Base-by-base conservation (phyloP, 2,797 vertebrate genomes). In the Thalassophryne amazonica region DNA sequence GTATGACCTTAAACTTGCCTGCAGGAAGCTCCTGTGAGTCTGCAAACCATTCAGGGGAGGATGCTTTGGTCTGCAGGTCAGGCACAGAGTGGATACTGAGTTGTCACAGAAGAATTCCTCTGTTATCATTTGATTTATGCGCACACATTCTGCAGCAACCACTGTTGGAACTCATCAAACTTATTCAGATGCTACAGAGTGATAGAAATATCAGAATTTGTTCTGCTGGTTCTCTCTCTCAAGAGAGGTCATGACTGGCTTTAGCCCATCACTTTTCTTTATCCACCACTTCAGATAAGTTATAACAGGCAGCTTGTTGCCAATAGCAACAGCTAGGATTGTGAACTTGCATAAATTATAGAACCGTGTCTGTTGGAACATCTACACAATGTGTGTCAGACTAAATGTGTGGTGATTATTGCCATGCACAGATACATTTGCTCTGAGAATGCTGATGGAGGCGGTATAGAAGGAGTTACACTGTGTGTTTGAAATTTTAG, bases 311-410 rank as follows among this genome's bases (percentile, higher is more conserved):
- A 81, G 75, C 73, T 56, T 42, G 89, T 88, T 90, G 76, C 86
- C 85, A 75, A 37, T 89, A 69, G 89, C 88, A 89, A 92, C 90
- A 74, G 70, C 69, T 34, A 65, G 49, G 74, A 49, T 65, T 81
- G 66, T 76, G 68, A 80, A 83, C 88, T 85, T 78, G 81, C 84
- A 88, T 86, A 84, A 88, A 92, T 88, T 86, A 89, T n/a, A n/a
- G n/a, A n/a, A n/a, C n/a, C n/a, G n/a, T n/a, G n/a, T n/a, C n/a
- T 27, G 52, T 59, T 62, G 56, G 49, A 63, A 69, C 80, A 76
- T 41, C 48, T 56, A 69, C 52, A 64, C 56, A 60, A 59, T 73
- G 58, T 70, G 54, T n/a, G 54, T 32, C 34, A 27, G 33, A 45
- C 49, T 36, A 68, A 70, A 80, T 72, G 57, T 56, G 57, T 54